Evolutionary conservation across 2,888 invertebrate species (phyloP).

Genomic region (Auanema freiburgensis): DNA sequence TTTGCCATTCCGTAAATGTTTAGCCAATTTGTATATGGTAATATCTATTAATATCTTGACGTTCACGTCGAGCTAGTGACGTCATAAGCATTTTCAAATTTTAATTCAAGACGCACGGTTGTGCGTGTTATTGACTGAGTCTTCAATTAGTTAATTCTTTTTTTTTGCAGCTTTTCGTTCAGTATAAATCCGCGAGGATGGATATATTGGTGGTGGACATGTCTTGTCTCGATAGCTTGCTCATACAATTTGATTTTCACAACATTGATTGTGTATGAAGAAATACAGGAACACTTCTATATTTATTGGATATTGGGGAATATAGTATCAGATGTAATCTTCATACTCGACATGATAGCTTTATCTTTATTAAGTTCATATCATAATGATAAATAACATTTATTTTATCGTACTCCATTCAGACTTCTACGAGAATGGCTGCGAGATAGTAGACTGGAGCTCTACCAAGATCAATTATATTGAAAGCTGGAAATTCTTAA

Average conservation of each 20-base stretch:
- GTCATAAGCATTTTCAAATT: constrained; percentile 3
- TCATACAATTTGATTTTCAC: constrained; percentile 43
- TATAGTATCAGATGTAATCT: constrained; percentile 45
- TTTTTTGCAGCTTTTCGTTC: constrained; percentile 19
- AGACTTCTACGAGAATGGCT: constrained; percentile 32
- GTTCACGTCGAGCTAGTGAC: background rate
- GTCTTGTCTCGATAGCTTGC: constrained; percentile 32
- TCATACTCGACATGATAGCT: constrained; percentile 48
- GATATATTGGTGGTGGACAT: constrained; percentile 39
- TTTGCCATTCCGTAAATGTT: background rate
- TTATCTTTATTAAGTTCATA: constrained; percentile 47
- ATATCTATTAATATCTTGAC: no score
- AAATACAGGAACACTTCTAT: constrained; percentile 19
- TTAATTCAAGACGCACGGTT: no score
- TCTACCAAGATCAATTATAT: constrained; percentile 27
- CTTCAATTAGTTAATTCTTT: no score
- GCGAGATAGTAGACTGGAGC: constrained; percentile 17
- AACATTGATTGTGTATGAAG: constrained; percentile 37
- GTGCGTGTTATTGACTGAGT: no score
- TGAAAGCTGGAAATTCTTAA: constrained; percentile 20
- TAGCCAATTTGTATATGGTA: no score
- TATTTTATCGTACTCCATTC: background rate
- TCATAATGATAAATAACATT: background rate
- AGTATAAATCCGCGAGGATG: constrained; percentile 18
- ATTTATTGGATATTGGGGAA: constrained; percentile 42